These are phyloP conservation scores for Epistrophe eligans DNA, from an alignment of 2,888 invertebrate genomes.

Conservation along the genomic window DNA sequence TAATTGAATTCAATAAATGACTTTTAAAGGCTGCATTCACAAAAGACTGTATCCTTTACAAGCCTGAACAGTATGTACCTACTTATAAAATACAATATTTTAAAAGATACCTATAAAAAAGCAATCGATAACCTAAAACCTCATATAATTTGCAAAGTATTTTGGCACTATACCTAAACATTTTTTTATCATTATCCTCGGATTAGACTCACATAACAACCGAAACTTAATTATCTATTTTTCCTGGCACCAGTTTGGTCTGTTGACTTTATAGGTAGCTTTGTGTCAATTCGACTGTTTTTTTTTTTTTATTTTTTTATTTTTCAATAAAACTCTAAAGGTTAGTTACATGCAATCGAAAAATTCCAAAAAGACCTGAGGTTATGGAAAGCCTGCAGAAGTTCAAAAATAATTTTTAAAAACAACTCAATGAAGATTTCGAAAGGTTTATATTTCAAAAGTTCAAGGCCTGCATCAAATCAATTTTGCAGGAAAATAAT, in stretches of 20 bases:
- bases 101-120: not conserved
- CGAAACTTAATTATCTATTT: slow-evolving; percentile 72
- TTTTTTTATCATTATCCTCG: slow-evolving; percentile 35
- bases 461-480: too few relatives aligned
- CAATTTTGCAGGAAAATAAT: too few relatives aligned
- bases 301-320: slow-evolving; percentile 10
- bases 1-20: too few relatives aligned
- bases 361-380: too few relatives aligned
- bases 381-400: too few relatives aligned
- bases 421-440: too few relatives aligned
- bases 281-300: slow-evolving; percentile 29
- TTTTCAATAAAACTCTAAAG: not conserved
- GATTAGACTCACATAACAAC: slow-evolving; percentile 53
- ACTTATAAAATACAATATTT: not conserved
- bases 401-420: too few relatives aligned
- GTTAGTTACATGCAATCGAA: not conserved
- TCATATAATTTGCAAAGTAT: slow-evolving; percentile 7
- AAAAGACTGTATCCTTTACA: too few relatives aligned
- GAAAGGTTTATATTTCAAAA: too few relatives aligned
- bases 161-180: slow-evolving; percentile 16
- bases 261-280: slow-evolving; percentile 19
- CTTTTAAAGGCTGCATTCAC: too few relatives aligned
- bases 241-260: slow-evolving; percentile 55
- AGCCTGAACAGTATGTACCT: too few relatives aligned
- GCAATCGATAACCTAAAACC: slow-evolving; percentile 27